phyloP scores from a whole-genome alignment of 2,113 vertebrate species.

The Lepisosteus oculatus region DNA sequence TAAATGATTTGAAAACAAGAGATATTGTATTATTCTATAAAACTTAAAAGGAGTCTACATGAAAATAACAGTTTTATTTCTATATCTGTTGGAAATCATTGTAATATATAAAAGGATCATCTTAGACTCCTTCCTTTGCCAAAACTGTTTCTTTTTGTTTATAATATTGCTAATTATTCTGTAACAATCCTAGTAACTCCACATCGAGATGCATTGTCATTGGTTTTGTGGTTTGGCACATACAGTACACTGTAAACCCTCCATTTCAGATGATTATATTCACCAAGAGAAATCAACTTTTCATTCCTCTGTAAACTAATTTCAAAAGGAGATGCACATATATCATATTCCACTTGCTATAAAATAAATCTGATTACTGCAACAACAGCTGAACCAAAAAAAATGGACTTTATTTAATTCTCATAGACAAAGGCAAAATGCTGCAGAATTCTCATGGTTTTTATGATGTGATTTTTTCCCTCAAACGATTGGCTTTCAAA shows the following conservation, averaged over 20 bases:
- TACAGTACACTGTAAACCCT: conserved; percentile 57
- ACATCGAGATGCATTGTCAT: too few species aligned
- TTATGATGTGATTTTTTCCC: background rate
- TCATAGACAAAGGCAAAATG: conserved; percentile 18
- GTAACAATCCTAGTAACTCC: too few species aligned
- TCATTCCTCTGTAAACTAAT: conserved; percentile 68
- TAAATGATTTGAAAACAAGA: too few species aligned
- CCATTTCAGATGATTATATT: conserved; percentile 69
- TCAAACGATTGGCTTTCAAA: too few species aligned
- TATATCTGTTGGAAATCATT: conserved; percentile 12
- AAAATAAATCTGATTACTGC: conserved; percentile 70
- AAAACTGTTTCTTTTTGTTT: conserved; percentile 20
- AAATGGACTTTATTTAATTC: conserved; percentile 58
- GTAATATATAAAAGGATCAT: conserved; percentile 25
- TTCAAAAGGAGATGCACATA: conserved; percentile 67
- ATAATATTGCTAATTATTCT: conserved; percentile 16
- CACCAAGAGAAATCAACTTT: conserved; percentile 67
- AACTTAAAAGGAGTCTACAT: too few species aligned
- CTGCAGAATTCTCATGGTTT: conserved; percentile 7
- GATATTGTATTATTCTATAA: too few species aligned
- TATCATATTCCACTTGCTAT: conserved; percentile 63
- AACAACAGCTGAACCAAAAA: conserved; percentile 57
- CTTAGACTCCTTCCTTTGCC: conserved; percentile 28
- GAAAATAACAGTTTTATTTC: background rate
- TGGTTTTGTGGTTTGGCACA: background rate